A percentile compares a stretch with the other conserved stretches of the same genome.
Evolutionary conservation across 2,113 vertebrate genomes (phyloP).

Genomic region (Gobiocypris rarus): DNA sequence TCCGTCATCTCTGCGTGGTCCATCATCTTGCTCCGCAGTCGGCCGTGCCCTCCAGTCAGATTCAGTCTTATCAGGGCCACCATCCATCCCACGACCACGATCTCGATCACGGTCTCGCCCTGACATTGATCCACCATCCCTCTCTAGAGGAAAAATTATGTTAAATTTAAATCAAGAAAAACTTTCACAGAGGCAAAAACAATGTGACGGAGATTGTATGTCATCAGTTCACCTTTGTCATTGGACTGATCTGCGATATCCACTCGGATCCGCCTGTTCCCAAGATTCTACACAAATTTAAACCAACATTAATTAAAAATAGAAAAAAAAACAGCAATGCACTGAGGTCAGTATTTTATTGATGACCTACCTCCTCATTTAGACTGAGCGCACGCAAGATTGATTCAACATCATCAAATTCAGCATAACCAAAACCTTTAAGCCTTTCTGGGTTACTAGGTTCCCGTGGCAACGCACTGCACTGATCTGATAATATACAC

Average conservation of each 20-base stretch:
- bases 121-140: constrained; percentile 85
- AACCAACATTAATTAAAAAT: background rate
- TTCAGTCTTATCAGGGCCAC: constrained; percentile 74
- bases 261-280: constrained; percentile 95
- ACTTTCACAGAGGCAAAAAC: background rate
- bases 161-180: background rate
- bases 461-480: constrained; percentile 93
- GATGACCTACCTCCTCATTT: constrained; percentile 86
- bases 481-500: constrained; percentile 79
- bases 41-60: constrained; percentile 91
- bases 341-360: background rate
- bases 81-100: too few relatives aligned
- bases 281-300: constrained; percentile 81
- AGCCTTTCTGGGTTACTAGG: constrained; percentile 92
- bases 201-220: background rate
- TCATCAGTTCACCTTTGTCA: constrained; percentile 86
- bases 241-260: constrained; percentile 97
- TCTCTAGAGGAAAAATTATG: constrained; percentile 70
- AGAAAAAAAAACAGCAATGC: background rate
- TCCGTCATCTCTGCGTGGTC: constrained; percentile 83
- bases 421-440: constrained; percentile 98
- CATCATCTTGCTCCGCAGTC: constrained; percentile 80
- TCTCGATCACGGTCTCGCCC: too few relatives aligned
- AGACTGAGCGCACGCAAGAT: constrained; percentile 90
- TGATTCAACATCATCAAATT: constrained; percentile 95